Percentiles rank a stretch among this genome's conserved stretches.
Evolutionary conservation across 2,797 vertebrate genomes (phyloP).

Genomic region (Acanthornis magna): DNA sequence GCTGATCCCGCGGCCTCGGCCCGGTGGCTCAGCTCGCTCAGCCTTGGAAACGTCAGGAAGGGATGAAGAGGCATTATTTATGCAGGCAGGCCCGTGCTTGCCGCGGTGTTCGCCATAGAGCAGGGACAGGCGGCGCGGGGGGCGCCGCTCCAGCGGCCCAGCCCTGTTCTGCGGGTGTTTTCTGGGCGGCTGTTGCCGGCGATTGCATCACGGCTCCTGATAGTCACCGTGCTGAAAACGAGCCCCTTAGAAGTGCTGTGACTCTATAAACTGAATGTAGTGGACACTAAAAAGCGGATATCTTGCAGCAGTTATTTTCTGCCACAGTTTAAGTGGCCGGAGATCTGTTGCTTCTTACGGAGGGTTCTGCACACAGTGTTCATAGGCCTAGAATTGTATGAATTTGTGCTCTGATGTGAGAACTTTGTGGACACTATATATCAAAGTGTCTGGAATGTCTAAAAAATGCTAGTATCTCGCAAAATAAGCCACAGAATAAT

Average conservation of each 20-base stretch:
- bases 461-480: background rate
- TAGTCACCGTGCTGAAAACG: rapidly evolving
- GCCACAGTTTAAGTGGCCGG: rapidly evolving
- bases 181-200: background rate
- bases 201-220: background rate
- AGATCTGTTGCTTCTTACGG: background rate
- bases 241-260: background rate
- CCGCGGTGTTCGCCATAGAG: rapidly evolving
- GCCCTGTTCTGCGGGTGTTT: rapidly evolving
- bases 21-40: background rate
- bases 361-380: background rate
- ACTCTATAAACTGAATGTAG: background rate
- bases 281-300: rapidly evolving
- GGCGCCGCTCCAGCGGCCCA: rapidly evolving
- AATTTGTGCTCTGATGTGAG: background rate
- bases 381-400: background rate
- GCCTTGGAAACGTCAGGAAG: background rate
- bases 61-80: rapidly evolving
- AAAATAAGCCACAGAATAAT: background rate
- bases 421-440: rapidly evolving
- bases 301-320: background rate
- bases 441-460: background rate
- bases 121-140: rapidly evolving
- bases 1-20: background rate
- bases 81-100: rapidly evolving